Percentiles rank a stretch among this genome's conserved stretches.
Conservation (phyloP, 2,113 vertebrate genomes). For the Manacus vitellinus region DNA sequence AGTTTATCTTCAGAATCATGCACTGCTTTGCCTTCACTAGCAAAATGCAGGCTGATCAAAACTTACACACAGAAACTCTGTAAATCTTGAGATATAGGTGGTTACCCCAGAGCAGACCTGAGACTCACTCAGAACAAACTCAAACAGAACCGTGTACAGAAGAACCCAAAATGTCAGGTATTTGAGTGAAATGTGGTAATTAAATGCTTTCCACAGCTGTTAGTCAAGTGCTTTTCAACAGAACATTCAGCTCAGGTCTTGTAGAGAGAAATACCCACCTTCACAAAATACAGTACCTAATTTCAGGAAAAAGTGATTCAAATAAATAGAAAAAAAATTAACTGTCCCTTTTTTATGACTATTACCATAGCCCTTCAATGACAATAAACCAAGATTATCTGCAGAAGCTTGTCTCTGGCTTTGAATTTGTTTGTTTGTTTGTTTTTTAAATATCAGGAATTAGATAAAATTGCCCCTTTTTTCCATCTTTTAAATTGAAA, state of each 20-base stretch:
- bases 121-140: background rate
- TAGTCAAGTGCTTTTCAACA: background rate
- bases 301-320: background rate
- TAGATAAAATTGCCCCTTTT: background rate
- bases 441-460: background rate
- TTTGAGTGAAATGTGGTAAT: background rate
- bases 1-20: background rate
- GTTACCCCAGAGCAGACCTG: background rate
- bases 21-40: background rate
- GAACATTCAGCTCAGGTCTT: background rate
- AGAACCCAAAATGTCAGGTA: rapidly evolving
- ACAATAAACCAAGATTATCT: background rate
- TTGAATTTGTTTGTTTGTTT: background rate
- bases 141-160: background rate
- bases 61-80: background rate
- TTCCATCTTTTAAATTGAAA: background rate
- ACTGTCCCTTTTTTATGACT: background rate
- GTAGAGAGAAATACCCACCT: background rate
- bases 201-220: background rate
- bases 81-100: background rate
- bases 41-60: background rate
- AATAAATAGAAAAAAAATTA: background rate
- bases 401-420: background rate
- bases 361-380: background rate
- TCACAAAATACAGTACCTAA: background rate